Evolutionary conservation across 2,113 vertebrate species (phyloP).

Genomic region (Caretta caretta): DNA sequence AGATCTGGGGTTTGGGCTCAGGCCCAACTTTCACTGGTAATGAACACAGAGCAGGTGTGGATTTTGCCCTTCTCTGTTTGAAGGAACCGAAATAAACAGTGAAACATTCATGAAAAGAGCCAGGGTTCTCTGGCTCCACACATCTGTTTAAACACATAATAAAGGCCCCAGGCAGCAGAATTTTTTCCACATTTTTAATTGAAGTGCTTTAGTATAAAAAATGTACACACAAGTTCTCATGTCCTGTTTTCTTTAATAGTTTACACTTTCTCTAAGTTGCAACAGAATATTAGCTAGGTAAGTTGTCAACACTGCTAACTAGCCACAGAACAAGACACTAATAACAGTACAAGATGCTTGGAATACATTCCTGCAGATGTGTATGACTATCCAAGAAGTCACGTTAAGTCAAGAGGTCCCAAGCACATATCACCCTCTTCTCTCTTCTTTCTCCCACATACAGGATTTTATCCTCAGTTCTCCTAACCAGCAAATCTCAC

Average conservation of each 20-base stretch:
- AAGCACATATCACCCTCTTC: neutral
- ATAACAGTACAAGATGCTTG: constrained; percentile 73
- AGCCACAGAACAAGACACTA: constrained; percentile 80
- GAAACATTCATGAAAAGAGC: neutral
- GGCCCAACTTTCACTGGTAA: neutral
- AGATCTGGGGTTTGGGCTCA: rapidly evolving
- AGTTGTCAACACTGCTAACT: constrained; percentile 79
- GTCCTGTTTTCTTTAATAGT: constrained; percentile 69
- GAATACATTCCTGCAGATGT: constrained; percentile 68
- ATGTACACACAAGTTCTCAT: constrained; percentile 72
- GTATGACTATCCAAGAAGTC: constrained; percentile 57
- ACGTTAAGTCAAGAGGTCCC: constrained; percentile 26
- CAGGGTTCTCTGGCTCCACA: neutral
- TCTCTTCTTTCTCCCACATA: neutral
- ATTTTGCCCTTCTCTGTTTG: neutral
- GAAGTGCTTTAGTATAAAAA: constrained; percentile 58
- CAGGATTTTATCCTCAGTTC: neutral
- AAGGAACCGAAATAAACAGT: neutral
- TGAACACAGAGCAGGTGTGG: neutral
- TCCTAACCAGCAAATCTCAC: constrained; percentile 31
- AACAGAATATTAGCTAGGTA: constrained; percentile 77
- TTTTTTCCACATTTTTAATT: constrained; percentile 57
- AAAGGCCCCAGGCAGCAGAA: neutral
- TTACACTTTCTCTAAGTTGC: constrained; percentile 76
- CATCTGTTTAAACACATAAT: neutral